Evolutionary conservation across 1,140 invertebrate species (phyloP).

Genomic region (Cheumatopsyche charites): DNA sequence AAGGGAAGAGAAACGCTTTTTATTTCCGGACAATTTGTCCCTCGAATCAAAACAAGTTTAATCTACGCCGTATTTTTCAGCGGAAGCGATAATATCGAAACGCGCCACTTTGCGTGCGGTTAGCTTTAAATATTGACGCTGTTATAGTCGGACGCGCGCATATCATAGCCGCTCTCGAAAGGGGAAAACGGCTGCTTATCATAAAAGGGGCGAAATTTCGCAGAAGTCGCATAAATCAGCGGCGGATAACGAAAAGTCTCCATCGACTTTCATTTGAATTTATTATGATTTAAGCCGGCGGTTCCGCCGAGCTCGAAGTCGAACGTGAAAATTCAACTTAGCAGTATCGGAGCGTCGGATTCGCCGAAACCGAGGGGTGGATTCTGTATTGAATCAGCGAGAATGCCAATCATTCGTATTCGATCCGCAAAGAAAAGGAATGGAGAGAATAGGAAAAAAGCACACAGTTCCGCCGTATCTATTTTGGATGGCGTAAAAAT

Average conservation of each 20-base stretch:
- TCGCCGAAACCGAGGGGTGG: not conserved
- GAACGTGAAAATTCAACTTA: slow-evolving; percentile 5
- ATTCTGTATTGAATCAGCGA: slow-evolving; percentile 28
- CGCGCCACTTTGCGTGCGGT: not conserved
- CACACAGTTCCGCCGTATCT: not conserved
- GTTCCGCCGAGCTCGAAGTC: not conserved
- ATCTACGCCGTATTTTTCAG: not conserved
- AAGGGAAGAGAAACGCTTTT: not conserved
- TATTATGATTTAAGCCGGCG: slow-evolving; percentile 34
- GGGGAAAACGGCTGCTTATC: slow-evolving; percentile 26
- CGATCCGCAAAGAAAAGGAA: not conserved
- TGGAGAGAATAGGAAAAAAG: slow-evolving; percentile 5
- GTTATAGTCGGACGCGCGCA: not conserved
- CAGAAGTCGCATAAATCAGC: slow-evolving; percentile 38
- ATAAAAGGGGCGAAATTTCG: slow-evolving; percentile 30
- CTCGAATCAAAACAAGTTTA: not conserved
- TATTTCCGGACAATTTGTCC: not conserved
- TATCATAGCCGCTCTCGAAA: slow-evolving; percentile 10
- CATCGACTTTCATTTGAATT: slow-evolving; percentile 39
- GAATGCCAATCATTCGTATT: slow-evolving; percentile 32
- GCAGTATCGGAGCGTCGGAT: slow-evolving; percentile 3
- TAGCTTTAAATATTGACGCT: slow-evolving; percentile 1
- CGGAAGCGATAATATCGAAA: slow-evolving; percentile 4
- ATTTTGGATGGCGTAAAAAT: no score
- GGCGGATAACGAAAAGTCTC: slow-evolving; percentile 34